Evolutionary conservation across 2,888 invertebrate genomes (phyloP).

Genomic region (Trissonchulus latispiculum): DNA sequence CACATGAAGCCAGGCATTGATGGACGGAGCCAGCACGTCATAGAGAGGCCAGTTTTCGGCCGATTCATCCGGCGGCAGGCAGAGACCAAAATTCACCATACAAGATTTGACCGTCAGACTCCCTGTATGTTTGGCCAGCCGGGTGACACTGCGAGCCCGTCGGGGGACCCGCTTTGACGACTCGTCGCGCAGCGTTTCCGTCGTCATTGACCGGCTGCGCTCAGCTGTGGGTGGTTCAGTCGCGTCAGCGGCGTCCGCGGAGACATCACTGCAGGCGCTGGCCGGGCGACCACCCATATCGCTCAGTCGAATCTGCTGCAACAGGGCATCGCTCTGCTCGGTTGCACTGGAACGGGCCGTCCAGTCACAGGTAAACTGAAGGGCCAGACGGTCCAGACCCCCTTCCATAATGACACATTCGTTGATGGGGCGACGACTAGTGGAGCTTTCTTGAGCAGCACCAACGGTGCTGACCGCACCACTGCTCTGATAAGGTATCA

Average conservation of each 20-base stretch:
- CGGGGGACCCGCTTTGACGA: background rate
- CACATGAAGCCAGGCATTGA: constrained; percentile 33
- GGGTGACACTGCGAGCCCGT: too few species aligned
- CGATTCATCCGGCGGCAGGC: constrained; percentile 30
- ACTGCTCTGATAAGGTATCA: constrained; percentile 25
- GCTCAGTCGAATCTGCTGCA: background rate
- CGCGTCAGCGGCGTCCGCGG: background rate
- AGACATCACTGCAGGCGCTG: background rate
- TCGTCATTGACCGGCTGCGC: background rate
- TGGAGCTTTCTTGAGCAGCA: background rate
- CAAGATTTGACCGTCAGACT: background rate
- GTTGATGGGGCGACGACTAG: too few species aligned
- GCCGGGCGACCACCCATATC: background rate
- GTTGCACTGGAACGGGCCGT: background rate
- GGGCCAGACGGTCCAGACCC: background rate
- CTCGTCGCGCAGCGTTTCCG: background rate
- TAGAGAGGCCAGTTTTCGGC: constrained; percentile 35
- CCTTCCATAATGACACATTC: background rate
- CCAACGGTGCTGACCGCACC: constrained; percentile 23
- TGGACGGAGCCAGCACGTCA: constrained; percentile 34
- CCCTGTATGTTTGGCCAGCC: background rate
- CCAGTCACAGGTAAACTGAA: background rate
- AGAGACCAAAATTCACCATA: constrained; percentile 30
- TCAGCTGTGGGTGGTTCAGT: background rate
- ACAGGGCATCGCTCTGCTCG: too few species aligned